Evolutionary conservation across 2,888 invertebrate species (phyloP).

Genomic region (Ochropleura plecta): DNA sequence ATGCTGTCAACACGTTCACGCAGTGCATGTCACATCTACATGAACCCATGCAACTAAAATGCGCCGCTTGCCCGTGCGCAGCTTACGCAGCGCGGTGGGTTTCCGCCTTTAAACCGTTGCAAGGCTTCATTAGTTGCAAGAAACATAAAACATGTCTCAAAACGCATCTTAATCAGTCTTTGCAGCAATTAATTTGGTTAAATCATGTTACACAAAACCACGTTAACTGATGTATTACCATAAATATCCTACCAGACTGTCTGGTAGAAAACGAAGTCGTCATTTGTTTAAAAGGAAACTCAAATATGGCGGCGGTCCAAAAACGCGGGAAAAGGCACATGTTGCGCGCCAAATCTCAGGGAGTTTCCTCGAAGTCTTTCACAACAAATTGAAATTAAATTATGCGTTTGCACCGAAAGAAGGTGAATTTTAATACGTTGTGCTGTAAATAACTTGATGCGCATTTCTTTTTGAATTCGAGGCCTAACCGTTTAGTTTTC

Average conservation of each 20-base stretch:
- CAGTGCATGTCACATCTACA: too few relatives aligned
- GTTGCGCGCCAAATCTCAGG: constrained; percentile 56
- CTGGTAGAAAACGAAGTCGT: constrained; percentile 27
- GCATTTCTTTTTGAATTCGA: background rate
- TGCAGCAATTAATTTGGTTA: background rate
- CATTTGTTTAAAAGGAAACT: constrained; percentile 56
- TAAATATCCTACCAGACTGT: constrained; percentile 21
- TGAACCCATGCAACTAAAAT: too few relatives aligned
- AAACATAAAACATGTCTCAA: background rate
- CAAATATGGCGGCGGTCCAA: constrained; percentile 65
- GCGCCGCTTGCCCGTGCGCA: too few relatives aligned
- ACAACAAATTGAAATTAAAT: constrained; percentile 51
- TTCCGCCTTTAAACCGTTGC: too few relatives aligned
- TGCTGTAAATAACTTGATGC: background rate
- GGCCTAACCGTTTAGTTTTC: background rate
- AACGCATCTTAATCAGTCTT: background rate
- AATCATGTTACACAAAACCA: background rate
- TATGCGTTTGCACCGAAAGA: constrained; percentile 21
- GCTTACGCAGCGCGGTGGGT: too few relatives aligned
- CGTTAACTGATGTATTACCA: constrained; percentile 4
- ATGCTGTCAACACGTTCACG: too few relatives aligned
- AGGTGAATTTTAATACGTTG: constrained; percentile 14
- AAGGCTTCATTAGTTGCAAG: background rate
- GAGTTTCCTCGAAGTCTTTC: constrained; percentile 63
- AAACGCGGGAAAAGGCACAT: constrained; percentile 49